Conservation (phyloP, 2,888 invertebrate genomes). For the Antheraea assamensis region DNA sequence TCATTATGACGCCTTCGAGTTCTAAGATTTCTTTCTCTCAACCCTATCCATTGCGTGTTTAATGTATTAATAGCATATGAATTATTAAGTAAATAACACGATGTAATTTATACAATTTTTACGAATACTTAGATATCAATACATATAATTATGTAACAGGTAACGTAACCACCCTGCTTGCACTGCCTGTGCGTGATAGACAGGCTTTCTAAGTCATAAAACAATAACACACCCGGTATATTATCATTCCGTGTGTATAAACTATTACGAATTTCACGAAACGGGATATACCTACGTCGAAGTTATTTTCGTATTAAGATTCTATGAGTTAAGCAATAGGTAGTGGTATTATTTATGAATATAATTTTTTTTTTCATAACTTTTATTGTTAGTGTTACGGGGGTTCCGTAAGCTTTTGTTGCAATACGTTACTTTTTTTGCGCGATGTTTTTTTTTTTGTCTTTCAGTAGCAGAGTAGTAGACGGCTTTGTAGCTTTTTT, state of each 20-base stretch:
- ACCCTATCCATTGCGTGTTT: slow-evolving; percentile 65
- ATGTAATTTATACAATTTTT: slow-evolving; percentile 64
- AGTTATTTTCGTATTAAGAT: slow-evolving; percentile 61
- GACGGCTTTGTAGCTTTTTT: slow-evolving; percentile 78
- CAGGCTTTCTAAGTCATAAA: slow-evolving; percentile 55
- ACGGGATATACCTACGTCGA: slow-evolving; percentile 56
- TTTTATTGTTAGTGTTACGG: slow-evolving; percentile 41
- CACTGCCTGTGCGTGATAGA: slow-evolving; percentile 71
- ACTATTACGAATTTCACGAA: slow-evolving; percentile 69
- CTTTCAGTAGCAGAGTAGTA: slow-evolving; percentile 56
- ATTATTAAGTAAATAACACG: slow-evolving; percentile 72
- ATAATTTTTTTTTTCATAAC: slow-evolving; percentile 36
- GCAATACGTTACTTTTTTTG: slow-evolving; percentile 48
- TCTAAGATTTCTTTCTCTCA: slow-evolving; percentile 27
- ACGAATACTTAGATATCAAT: slow-evolving; percentile 46
- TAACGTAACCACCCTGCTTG: slow-evolving; percentile 64
- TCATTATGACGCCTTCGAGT: not conserved
- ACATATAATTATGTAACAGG: slow-evolving; percentile 50
- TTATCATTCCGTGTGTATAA: slow-evolving; percentile 70
- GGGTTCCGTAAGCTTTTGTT: slow-evolving; percentile 7
- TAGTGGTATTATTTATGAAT: slow-evolving; percentile 46
- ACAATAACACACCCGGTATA: slow-evolving; percentile 60
- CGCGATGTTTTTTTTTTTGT: slow-evolving; percentile 60
- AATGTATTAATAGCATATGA: slow-evolving; percentile 67
- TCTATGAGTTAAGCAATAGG: slow-evolving; percentile 63